Conservation (phyloP, 2,113 vertebrate species). For the Eulacestoma nigropectus region DNA sequence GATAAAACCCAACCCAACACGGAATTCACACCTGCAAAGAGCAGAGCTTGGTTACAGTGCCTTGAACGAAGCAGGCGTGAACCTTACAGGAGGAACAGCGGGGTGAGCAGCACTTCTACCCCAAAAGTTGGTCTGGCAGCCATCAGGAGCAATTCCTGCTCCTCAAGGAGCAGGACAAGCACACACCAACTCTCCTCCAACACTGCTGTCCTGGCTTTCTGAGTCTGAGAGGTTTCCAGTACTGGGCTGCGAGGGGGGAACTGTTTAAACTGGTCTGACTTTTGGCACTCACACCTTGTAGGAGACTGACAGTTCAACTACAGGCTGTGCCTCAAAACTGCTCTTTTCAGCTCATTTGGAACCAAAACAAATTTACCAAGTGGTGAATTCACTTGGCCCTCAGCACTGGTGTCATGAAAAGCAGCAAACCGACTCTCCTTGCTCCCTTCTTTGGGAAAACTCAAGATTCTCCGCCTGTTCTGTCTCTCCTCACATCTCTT, state of each 20-base stretch:
- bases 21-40: neutral
- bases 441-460: neutral
- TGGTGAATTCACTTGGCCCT: neutral
- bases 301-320: neutral
- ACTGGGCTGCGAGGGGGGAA: neutral
- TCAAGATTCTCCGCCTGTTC: neutral
- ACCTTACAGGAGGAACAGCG: neutral
- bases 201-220: neutral
- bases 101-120: neutral
- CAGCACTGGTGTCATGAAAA: neutral
- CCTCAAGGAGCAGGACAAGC: neutral
- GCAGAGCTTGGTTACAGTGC: neutral
- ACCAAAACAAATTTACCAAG: neutral
- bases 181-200: neutral
- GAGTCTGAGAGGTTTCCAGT: neutral
- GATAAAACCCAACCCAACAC: fast-evolving
- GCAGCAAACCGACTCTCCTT: neutral
- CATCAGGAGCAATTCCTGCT: neutral
- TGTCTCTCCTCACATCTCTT: neutral
- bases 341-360: neutral
- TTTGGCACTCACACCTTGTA: neutral
- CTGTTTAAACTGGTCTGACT: neutral
- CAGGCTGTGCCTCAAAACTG: neutral
- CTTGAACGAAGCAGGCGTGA: neutral
- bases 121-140: neutral